Base-by-base conservation (phyloP, 2,113 vertebrate genomes). In the Thamnaconus septentrionalis region DNA sequence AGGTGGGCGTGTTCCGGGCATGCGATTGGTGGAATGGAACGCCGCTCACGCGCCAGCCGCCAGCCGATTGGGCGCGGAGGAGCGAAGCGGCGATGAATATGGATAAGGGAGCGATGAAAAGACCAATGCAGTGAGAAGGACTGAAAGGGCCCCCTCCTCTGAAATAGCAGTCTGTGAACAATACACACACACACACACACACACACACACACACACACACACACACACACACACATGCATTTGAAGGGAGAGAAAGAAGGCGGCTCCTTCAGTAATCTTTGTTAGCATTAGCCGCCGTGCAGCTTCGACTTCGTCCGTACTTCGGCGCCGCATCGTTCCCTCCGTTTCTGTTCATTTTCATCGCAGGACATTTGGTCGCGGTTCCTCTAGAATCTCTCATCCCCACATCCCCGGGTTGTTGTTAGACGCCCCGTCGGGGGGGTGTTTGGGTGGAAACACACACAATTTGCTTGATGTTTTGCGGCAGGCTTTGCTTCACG, bases 91-190 rank as follows among this genome's bases (percentile, higher is more conserved):
- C 7, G 68, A 85, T 90, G 85, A 93, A 92, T 92, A 91, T 90
- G 82, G 79, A 93, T 91, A 86, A 90, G 80, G 76, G 70, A 72
- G 69, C n/a, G 73, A 84, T 88, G 79, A 88, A 91, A 89, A 81
- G 84, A 86, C 66, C 69, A 78, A 80, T 73, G 76, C 64, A 60
- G 78, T 42, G 61, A 81, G 76, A 79, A 68, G 55, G 62, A 60
- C 55, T 69, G 69, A 64, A 75, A 75, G 56, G 67, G 43, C 73
- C 79, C 76, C 73, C 56, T 53, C 76, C 69, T 69, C 79, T 50
- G 55, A 75, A 82, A 78, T 18, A 69, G 77, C 80, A 65, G 61
- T 79, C 59, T 41, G 8, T n/a, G 72, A 88, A 89, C 89, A 88
- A 89, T 85, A 80, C 74, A 66, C 64, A 64, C 70, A 49, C 46